Base-by-base conservation (phyloP, 1,140 invertebrate genomes). In the Pectinophora gossypiella region DNA sequence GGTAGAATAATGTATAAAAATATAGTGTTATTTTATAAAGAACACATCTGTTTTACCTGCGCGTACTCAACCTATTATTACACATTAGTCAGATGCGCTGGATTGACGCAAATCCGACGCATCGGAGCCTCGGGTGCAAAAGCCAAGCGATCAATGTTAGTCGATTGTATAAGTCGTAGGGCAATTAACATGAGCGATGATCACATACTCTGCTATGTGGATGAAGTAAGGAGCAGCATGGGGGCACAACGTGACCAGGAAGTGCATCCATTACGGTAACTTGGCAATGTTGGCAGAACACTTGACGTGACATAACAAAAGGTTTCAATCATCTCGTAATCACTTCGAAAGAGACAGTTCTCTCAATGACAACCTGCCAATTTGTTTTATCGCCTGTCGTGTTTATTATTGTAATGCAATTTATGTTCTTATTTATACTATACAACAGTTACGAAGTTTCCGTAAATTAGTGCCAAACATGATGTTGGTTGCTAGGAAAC, bases 71-170 rank as follows among this genome's bases (percentile, higher is more conserved):
- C 27, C n/a, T 32, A 32, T 65, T 68, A 59, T 56, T 51, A 50
- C 38, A 40, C 54, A 56, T 60, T 66, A 64, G 57, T 65, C 59
- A 65, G 54, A 61, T 63, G 54, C 59, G 23, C 49, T 42, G 54
- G 64, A 64, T 65, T 72, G 70, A 72, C 67, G 70, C 48, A 67
- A 67, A 64, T 63, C 32, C 27, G 47, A 54, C 49, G 57, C 56
- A 61, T 56, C 60, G 35, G 36, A 52, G 56, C 48, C 55, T 49
- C 49, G 54, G 50, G 54, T 55, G 56, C 63, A 66, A 61, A 65
- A 59, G 61, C 54, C 54, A 54, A 38, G 47, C 40, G 40, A 48
- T 42, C 15, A 36, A 15, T 7, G 16, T 40, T 32, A 35, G 15
- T 23, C 50, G 48, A 46, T 64, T 54, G 52, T 43, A 63, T 63